Evolutionary conservation across 2,888 invertebrate species (phyloP).

Genomic region (Meloe dianella): DNA sequence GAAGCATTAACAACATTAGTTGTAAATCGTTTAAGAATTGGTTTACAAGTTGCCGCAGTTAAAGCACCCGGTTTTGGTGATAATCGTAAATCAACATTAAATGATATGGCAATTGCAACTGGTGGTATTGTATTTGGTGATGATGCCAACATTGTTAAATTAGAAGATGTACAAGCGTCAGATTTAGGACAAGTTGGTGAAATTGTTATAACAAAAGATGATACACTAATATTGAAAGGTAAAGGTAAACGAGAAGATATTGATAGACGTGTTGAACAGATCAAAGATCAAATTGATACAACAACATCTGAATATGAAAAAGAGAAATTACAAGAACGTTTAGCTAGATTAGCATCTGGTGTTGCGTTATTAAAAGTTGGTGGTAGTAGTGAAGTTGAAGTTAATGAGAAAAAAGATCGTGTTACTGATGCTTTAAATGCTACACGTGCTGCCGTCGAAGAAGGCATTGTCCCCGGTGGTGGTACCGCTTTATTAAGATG

Average conservation of each 20-base stretch:
- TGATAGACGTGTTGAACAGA: constrained; percentile 56
- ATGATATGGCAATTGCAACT: constrained; percentile 61
- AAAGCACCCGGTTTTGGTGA: constrained; percentile 64
- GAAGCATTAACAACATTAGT: constrained; percentile 62
- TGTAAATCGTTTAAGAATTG: constrained; percentile 62
- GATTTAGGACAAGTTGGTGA: constrained; percentile 61
- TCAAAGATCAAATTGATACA: constrained; percentile 58
- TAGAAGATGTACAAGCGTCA: constrained; percentile 58
- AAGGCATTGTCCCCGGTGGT: constrained; percentile 63
- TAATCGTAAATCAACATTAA: constrained; percentile 59
- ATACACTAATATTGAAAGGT: constrained; percentile 59
- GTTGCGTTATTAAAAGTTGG: constrained; percentile 62
- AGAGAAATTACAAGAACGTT: constrained; percentile 61
- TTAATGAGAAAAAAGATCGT: constrained; percentile 62
- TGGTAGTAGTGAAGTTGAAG: constrained; percentile 61
- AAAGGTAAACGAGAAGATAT: constrained; percentile 58
- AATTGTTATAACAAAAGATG: constrained; percentile 61
- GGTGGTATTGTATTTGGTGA: constrained; percentile 60
- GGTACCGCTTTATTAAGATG: constrained; percentile 61
- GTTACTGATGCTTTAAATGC: constrained; percentile 62
- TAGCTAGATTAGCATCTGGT: constrained; percentile 61
- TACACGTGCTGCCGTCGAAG: constrained; percentile 62
- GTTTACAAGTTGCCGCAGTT: constrained; percentile 61
- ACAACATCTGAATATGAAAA: constrained; percentile 62
- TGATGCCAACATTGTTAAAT: constrained; percentile 59